Evolutionary conservation across 1,140 invertebrate genomes (phyloP).

Genomic region (Drosophila novamexicana): DNA sequence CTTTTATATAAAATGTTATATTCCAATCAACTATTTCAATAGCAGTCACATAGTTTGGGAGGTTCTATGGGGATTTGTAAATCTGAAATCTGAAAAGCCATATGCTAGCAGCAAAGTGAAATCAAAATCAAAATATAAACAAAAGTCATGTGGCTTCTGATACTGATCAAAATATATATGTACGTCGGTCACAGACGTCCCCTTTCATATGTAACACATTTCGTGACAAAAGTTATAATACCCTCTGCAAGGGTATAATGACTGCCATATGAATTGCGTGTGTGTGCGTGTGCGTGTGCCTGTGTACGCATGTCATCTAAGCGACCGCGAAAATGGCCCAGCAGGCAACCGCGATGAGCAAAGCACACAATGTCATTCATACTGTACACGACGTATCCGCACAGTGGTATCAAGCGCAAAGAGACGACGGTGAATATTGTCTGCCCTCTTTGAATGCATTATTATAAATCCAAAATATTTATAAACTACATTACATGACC

Average conservation of each 20-base stretch:
- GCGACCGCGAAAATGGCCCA: conserved; percentile 26
- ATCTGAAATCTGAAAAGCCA: no score
- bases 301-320: conserved; percentile 4
- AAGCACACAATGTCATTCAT: conserved; percentile 18
- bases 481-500: no score
- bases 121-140: no score
- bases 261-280: conserved; percentile 1
- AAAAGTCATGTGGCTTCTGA: no score
- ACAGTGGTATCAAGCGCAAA: conserved; percentile 20
- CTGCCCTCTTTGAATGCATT: background rate
- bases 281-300: background rate
- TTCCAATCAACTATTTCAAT: no score
- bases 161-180: no score
- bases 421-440: background rate
- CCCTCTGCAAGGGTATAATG: background rate
- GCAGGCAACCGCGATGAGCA: conserved; percentile 13
- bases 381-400: conserved; percentile 9
- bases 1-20: no score
- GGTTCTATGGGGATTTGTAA: no score
- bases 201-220: no score
- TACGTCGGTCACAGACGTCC: no score
- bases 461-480: background rate
- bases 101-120: no score
- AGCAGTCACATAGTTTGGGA: no score
- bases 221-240: background rate